Percentiles rank a stretch among this genome's conserved stretches.
These are phyloP conservation scores for Pipistrellus nathusii DNA, from an alignment of 2,797 vertebrate species.

Conservation along the genomic window DNA sequence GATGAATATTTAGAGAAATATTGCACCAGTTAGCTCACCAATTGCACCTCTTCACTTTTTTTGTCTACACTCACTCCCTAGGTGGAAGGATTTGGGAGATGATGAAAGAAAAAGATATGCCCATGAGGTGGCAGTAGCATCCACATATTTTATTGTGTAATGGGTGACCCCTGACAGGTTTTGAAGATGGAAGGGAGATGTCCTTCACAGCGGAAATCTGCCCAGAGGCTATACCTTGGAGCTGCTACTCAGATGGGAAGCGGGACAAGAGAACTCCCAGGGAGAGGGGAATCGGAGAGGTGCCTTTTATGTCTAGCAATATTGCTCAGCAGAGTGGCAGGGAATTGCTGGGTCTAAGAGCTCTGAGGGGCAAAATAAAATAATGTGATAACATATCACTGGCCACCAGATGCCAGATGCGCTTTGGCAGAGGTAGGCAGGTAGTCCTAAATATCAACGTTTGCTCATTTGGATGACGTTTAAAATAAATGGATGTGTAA, in stretches of 20 bases:
- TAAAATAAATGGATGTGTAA: background rate
- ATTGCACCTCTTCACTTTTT: background rate
- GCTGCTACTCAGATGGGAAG: background rate
- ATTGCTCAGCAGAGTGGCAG: background rate
- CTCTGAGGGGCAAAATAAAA: background rate
- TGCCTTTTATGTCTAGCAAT: background rate
- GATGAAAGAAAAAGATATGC: background rate
- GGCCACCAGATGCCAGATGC: background rate
- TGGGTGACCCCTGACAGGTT: background rate
- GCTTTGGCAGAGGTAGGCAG: background rate
- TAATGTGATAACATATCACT: background rate
- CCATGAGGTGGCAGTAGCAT: conserved; percentile 49
- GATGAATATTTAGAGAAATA: background rate
- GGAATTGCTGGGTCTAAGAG: background rate
- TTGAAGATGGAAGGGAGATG: background rate
- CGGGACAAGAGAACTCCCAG: background rate
- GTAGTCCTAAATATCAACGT: background rate
- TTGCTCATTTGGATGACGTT: background rate
- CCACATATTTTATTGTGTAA: background rate
- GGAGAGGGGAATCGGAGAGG: background rate
- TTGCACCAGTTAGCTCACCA: background rate
- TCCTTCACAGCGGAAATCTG: background rate
- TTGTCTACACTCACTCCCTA: background rate
- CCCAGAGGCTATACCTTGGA: background rate
- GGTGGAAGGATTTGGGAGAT: background rate